Evolutionary conservation across 2,113 vertebrate species (phyloP), one percentile per base, ranked within the genome.

Genomic region (Platanista minor): DNA sequence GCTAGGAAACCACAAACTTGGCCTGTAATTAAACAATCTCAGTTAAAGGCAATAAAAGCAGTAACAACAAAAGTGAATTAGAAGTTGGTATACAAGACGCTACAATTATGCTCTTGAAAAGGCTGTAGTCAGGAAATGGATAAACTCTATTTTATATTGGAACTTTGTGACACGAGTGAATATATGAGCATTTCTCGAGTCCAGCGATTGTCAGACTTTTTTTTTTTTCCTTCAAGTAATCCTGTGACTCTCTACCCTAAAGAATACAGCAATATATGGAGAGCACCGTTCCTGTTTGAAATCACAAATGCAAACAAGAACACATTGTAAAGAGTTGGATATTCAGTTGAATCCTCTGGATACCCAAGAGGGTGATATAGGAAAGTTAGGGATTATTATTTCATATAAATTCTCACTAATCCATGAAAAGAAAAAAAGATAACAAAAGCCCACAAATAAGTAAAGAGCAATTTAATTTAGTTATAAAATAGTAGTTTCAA

Each of bases 21-120:
- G 88, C 69, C 86, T 95, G 39, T 97, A 97, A 97, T 95, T 62
- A 93, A 97, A 82, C 57, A 90, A 84, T 81, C 93, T 96, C 85
- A 95, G 82, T 92, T 74, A 43, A 62, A 66, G 86, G 74, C 52
- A 84, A 87, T 85, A 92, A 95, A 90, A 94, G 66, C 31, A 72
- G 41, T 54, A 74, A 78, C 41, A 93, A 96, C 49, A 77, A 91
- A 97, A 89, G 86, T 57, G 46, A 72, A 96, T 81, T 94, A 41
- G 23, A 94, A 90, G 84, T 20, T 93, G 52, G 82, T 75, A 72
- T 59, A 89, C 25, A 72, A 93, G 87, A 93, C 87, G 84, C 96
- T 90, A 84, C 69, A 92, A 95, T 95, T 80, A 67, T 3, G 31
- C 77, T 52, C 95, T 89, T 90, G 39, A 83, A 78, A 91, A 97